These are phyloP conservation scores for Numenius phaeopus DNA, from an alignment of 2,797 vertebrate genomes.

Conservation along the genomic window DNA sequence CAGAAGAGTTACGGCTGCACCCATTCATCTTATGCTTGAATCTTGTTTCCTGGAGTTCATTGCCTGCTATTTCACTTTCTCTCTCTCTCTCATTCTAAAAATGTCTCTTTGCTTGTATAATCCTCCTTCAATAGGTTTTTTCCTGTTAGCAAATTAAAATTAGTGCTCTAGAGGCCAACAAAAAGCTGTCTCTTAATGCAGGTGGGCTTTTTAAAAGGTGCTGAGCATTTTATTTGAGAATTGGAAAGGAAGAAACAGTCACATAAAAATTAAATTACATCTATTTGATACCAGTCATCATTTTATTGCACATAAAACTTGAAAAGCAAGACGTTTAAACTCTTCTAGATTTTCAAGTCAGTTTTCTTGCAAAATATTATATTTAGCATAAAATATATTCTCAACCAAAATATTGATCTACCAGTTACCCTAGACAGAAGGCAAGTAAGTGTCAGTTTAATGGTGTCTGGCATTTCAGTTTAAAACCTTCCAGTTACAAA, in stretches of 20 bases:
- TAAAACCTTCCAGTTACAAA: background rate
- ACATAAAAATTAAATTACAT: conserved; percentile 59
- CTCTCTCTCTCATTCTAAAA: background rate
- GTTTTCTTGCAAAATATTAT: conserved; percentile 18
- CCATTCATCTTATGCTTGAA: background rate
- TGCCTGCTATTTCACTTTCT: background rate
- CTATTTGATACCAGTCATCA: conserved; percentile 57
- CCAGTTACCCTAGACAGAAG: background rate
- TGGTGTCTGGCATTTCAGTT: conserved; percentile 1
- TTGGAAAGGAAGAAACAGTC: conserved; percentile 30
- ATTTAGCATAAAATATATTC: conserved; percentile 34
- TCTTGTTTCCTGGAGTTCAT: background rate
- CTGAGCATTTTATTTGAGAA: conserved; percentile 63
- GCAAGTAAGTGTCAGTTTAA: conserved; percentile 32
- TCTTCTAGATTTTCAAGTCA: background rate
- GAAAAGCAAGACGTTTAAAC: conserved; percentile 42
- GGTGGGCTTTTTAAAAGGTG: conserved; percentile 56
- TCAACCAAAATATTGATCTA: conserved; percentile 34
- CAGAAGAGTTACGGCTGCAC: background rate
- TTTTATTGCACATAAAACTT: conserved; percentile 53
- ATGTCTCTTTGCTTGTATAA: conserved; percentile 31
- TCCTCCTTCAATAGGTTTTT: conserved; percentile 21
- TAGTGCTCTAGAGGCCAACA: conserved; percentile 43
- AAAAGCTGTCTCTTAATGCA: conserved; percentile 36
- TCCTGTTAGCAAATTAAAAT: conserved; percentile 64